Base-by-base conservation (phyloP, 2,797 vertebrate species). In the Psittacula derbiana region DNA sequence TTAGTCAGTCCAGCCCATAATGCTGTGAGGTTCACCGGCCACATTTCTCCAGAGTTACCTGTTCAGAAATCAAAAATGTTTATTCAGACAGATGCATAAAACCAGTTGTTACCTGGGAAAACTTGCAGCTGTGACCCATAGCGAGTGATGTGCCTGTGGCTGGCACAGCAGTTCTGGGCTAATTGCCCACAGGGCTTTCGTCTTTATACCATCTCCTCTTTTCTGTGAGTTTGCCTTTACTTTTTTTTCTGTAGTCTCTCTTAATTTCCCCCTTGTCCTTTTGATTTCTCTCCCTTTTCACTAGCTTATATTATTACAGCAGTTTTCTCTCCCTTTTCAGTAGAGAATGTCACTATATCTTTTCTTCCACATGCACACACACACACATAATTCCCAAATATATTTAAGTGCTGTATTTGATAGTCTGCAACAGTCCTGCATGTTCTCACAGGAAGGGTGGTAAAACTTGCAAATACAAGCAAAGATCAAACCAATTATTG, bases 141-240 rank as follows among this genome's bases (percentile, higher is more conserved):
- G 38, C 0, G 1, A 64, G 57, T 1, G 1, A 36, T 27, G 52
- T 74, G 46, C 21, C 44, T 38, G n/a, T 40, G 33, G 57, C 55
- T 75, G 58, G 52, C 69, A 83, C 5, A 4, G 61, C 53, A 41
- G 2, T 62, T 66, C 72, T 53, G 72, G 49, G 88, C 69, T 73
- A 50, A 38, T 18, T 58, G 40, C 52, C 30, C 24, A 31, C 40
- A 40, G n/a, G 21, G 31, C 72, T 88, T 88, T 74, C 44, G 41
- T 79, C 71, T 78, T 86, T 78, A 17, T 60, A n/a, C 24, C 43
- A 4, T 36, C 52, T 62, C 40, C 43, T 80, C 73, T 67, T 82
- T 52, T 33, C 27, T 69, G 38, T 27, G 25, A 57, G 8, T n/a
- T 82, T 23, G 43, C 25, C 16, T 69, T 53, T 20, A 24, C 4